Percentiles rank a stretch among this genome's conserved stretches.
phyloP scores from a whole-genome alignment of 2,797 vertebrate species.

The Champsocephalus esox region DNA sequence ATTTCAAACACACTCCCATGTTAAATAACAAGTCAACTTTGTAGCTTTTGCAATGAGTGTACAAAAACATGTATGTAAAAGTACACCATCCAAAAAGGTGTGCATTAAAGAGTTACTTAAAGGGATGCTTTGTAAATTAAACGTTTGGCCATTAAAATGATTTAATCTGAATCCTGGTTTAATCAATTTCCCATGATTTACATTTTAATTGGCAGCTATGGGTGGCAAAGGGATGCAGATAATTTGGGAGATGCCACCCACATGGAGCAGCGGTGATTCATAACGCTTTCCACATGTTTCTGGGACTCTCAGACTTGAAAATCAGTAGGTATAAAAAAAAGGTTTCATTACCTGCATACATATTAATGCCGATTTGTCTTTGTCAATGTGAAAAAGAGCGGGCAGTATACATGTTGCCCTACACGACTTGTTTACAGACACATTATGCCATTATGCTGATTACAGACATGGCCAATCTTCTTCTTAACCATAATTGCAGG shows the following conservation, averaged over 20 bases:
- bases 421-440: slow-evolving; percentile 41
- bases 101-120: not conserved
- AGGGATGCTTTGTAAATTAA: not conserved
- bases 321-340: slow-evolving; percentile 57
- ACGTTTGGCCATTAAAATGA: not conserved
- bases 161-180: not conserved
- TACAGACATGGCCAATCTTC: slow-evolving; percentile 62
- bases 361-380: slow-evolving; percentile 25
- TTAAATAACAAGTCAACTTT: not conserved
- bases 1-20: not conserved
- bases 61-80: not conserved
- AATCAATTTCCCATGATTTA: slow-evolving; percentile 28
- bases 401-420: not conserved
- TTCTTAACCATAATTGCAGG: slow-evolving; percentile 66
- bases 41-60: not conserved
- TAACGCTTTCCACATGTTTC: slow-evolving; percentile 77
- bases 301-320: slow-evolving; percentile 46
- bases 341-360: not conserved
- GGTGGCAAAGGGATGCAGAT: slow-evolving; percentile 55
- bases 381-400: not conserved
- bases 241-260: slow-evolving; percentile 77
- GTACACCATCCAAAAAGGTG: not conserved
- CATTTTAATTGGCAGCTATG: slow-evolving; percentile 37
- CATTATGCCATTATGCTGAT: slow-evolving; percentile 58
- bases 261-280: slow-evolving; percentile 62